Conservation (phyloP, 2,888 invertebrate genomes). For the Drosophila picticornis region DNA sequence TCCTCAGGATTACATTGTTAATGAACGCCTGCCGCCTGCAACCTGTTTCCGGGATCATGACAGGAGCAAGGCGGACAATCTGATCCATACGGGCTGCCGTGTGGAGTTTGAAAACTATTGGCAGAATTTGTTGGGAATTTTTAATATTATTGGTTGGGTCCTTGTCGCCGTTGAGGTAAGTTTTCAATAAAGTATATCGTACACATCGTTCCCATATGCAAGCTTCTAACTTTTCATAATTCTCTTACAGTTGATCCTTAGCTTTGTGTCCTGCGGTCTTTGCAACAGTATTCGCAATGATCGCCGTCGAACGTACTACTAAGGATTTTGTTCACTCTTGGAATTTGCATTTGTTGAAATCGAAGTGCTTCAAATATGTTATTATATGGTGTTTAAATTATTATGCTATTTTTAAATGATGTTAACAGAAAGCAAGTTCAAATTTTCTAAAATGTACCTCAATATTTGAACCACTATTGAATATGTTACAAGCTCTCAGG, state of each 20-base stretch:
- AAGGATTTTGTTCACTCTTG: constrained; percentile 71
- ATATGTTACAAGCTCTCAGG: constrained; percentile 10
- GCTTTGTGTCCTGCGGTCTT: constrained; percentile 93
- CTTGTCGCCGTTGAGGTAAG: constrained; percentile 75
- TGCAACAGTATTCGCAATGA: constrained; percentile 94
- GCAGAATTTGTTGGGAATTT: constrained; percentile 61
- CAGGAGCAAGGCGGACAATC: constrained; percentile 65
- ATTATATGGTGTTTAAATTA: constrained; percentile 31
- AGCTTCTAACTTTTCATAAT: background rate
- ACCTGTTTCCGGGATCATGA: constrained; percentile 78
- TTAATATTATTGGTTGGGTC: constrained; percentile 73
- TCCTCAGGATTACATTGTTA: constrained; percentile 81
- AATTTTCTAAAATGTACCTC: constrained; percentile 12
- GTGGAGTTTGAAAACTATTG: constrained; percentile 79
- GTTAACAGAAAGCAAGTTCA: constrained; percentile 3
- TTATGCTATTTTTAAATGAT: constrained; percentile 27
- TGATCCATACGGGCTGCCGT: constrained; percentile 78
- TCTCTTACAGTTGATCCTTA: constrained; percentile 86
- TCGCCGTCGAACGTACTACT: constrained; percentile 89
- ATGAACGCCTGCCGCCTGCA: constrained; percentile 77
- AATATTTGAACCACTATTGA: background rate
- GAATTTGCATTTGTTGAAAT: constrained; percentile 49
- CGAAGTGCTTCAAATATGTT: constrained; percentile 32
- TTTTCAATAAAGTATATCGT: background rate
- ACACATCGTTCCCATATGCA: background rate